A percentile compares a stretch with the other conserved stretches of the same genome.
phyloP scores from a whole-genome alignment of 2,113 vertebrate species.

The Okapia johnstoni region DNA sequence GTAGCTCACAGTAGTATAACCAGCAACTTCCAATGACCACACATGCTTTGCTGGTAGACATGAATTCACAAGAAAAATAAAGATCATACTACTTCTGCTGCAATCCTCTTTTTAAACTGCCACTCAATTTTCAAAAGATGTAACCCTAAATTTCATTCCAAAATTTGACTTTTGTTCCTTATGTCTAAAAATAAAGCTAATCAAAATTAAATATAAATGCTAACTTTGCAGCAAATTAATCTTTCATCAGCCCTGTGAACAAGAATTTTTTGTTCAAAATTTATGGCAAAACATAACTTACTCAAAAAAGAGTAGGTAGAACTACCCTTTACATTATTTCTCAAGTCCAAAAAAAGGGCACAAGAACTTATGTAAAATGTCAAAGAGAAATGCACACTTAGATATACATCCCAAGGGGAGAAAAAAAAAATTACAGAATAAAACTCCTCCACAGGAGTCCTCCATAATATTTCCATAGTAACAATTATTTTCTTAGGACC shows the following conservation, averaged over 20 bases:
- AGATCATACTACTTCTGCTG: background rate
- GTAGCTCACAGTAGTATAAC: background rate
- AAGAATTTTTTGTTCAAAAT: conserved; percentile 23
- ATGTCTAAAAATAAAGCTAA: conserved; percentile 5
- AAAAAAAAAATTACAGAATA: background rate
- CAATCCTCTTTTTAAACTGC: background rate
- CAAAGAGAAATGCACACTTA: background rate
- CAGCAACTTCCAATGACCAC: conserved; percentile 21
- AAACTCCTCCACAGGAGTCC: background rate
- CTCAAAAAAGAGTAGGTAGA: background rate
- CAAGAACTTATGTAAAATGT: background rate
- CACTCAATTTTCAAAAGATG: conserved; percentile 19
- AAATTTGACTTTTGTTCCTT: background rate
- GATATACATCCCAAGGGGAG: background rate
- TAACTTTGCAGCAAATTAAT: conserved; percentile 5
- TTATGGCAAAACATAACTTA: background rate
- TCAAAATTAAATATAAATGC: background rate
- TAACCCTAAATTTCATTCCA: background rate
- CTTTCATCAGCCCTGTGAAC: background rate
- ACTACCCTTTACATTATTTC: background rate
- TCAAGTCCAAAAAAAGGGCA: background rate
- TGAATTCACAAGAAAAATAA: conserved; percentile 20
- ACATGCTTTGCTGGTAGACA: background rate
- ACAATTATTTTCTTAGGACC: conserved; percentile 15
- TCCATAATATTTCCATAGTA: background rate